Conservation (phyloP, 2,113 vertebrate genomes). For the Casuarius casuarius region DNA sequence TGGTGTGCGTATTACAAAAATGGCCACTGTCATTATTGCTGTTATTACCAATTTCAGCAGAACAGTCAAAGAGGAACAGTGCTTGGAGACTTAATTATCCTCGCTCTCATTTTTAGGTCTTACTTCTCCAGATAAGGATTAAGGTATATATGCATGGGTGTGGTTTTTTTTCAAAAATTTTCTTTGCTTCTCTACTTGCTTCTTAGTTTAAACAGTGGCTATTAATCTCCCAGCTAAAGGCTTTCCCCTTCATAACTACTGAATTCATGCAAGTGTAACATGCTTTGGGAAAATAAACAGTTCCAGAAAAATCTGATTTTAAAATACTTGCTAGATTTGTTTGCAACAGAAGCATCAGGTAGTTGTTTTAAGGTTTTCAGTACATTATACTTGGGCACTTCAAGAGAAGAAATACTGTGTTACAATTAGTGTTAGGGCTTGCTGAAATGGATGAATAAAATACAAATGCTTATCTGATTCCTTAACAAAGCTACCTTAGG, state of each 20-base stretch:
- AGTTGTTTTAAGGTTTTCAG: background rate
- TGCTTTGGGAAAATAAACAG: background rate
- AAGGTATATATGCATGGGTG: too few species aligned
- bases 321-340: background rate
- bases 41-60: background rate
- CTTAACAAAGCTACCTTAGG: background rate
- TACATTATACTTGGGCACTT: background rate
- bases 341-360: background rate
- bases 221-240: background rate
- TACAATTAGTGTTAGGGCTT: background rate
- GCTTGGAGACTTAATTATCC: background rate
- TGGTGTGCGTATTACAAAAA: background rate
- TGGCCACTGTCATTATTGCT: background rate
- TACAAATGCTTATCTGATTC: background rate
- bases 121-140: background rate
- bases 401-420: background rate
- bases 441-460: background rate
- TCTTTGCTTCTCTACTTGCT: background rate
- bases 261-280: background rate
- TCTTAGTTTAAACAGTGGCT: background rate
- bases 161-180: background rate
- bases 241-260: background rate
- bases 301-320: background rate
- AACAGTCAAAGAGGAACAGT: background rate
- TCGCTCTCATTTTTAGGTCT: background rate